Base-by-base conservation (phyloP, 2,797 vertebrate species). In the Esox lucius region DNA sequence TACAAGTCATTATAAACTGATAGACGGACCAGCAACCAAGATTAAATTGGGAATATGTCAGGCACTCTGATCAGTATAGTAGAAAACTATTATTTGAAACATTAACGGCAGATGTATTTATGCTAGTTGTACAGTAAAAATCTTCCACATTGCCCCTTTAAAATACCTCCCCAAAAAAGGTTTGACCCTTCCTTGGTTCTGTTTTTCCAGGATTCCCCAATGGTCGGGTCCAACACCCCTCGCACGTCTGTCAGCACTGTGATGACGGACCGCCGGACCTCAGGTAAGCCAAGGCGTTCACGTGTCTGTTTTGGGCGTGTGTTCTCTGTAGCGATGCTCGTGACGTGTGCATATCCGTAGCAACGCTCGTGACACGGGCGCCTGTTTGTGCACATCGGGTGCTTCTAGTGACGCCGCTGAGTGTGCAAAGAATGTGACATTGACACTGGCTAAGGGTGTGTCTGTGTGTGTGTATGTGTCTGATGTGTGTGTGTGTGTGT, bases 271-370 rank as follows among this genome's bases (percentile, higher is more conserved):
- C 75, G 56, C 0, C 93, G 93, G 28, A 92, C 92, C 24, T 93
- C 96, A 96, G 96, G 96, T 97, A 94, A 88, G 87, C 4, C 49
- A 31, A 49, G 4, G 0, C 16, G 22, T 69, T 48, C 28, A 22
- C 13, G 26, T 33, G 17, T 53, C 28, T 31, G 28, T 31, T 31
- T 16, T 16, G n/a, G 56, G 49, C 26, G 22, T 26, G 22, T 13
- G 31, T 62, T 26, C 12, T 62, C 59, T n/a, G 49, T 19, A 13
- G 16, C 8, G n/a, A 28, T 66, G 62, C 28, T 86, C 86, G 88
- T 87, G 90, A 68, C 33, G 31, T 68, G 65, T 74, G 65, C 49
- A 9, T 56, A 26, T 73, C 46, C 72, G 24, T 66, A 42, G 39
- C 39, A 7, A 42, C 39, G 39, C 39, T 42, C 39, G 39, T 42